These are phyloP conservation scores for Anthonomus grandis DNA, from an alignment of 1,140 invertebrate genomes.

Conservation along the genomic window DNA sequence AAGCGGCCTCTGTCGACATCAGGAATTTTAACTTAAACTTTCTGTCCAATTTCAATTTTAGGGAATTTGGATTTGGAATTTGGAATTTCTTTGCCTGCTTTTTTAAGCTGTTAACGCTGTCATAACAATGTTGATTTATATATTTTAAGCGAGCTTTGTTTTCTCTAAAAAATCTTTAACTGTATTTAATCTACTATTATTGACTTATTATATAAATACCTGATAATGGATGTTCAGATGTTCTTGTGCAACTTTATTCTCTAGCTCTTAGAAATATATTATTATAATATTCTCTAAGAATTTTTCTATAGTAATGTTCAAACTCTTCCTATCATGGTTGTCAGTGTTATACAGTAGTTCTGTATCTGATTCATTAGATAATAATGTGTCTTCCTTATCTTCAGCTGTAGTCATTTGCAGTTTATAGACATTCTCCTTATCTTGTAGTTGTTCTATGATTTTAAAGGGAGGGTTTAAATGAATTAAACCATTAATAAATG, in stretches of 20 bases:
- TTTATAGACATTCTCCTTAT: too few species aligned
- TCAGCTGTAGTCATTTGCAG: too few species aligned
- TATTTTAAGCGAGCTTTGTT: background rate
- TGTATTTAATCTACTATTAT: background rate
- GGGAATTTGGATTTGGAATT: background rate
- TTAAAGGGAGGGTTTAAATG: background rate
- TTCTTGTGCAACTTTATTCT: background rate
- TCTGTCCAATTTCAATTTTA: constrained; percentile 4
- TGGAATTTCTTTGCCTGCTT: background rate
- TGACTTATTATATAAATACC: too few species aligned
- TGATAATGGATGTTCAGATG: too few species aligned
- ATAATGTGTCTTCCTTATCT: background rate
- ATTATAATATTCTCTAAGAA: too few species aligned
- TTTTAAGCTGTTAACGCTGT: constrained; percentile 2
- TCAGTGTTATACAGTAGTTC: background rate
- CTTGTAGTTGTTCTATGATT: background rate
- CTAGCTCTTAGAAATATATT: too few species aligned
- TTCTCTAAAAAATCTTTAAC: background rate
- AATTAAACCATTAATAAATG: too few species aligned
- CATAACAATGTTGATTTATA: constrained; percentile 3
- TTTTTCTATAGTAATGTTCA: too few species aligned
- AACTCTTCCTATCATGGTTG: too few species aligned
- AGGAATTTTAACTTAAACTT: constrained; percentile 3
- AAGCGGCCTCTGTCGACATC: background rate
- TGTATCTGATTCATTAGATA: background rate